A percentile compares a stretch with the other conserved stretches of the same genome.
These are phyloP conservation scores for Pseudobourletiella spinata DNA, from an alignment of 1,140 invertebrate species.

Conservation along the genomic window DNA sequence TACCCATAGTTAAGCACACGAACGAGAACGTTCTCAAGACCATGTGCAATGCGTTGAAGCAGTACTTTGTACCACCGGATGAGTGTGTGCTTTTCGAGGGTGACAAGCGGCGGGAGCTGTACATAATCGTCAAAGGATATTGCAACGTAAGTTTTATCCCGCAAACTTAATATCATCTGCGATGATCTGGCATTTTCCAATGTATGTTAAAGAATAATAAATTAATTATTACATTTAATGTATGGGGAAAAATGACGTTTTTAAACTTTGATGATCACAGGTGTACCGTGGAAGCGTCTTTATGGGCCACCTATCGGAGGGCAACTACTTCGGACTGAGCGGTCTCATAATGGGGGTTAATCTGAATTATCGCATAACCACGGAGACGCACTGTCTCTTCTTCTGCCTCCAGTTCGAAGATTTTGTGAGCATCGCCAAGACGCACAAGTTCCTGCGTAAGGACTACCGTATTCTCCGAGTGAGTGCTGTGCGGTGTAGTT, in stretches of 20 bases:
- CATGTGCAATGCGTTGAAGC: constrained; percentile 16
- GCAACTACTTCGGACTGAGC: constrained; percentile 26
- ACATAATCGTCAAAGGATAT: constrained; percentile 30
- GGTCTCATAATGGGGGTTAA: constrained; percentile 24
- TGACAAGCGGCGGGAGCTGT: constrained; percentile 22
- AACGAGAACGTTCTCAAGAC: background rate
- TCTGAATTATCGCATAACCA: constrained; percentile 10
- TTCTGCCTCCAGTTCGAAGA: constrained; percentile 26
- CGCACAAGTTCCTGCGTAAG: background rate
- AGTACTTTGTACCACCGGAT: constrained; percentile 29
- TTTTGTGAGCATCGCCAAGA: constrained; percentile 10
- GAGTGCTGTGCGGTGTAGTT: background rate
- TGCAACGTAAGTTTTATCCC: constrained; percentile 1
- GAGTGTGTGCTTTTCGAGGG: constrained; percentile 25
- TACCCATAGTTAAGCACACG: constrained; percentile 20
- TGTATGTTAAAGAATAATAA: too few relatives aligned
- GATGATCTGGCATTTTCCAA: too few relatives aligned
- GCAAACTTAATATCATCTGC: too few relatives aligned
- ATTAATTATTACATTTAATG: too few relatives aligned
- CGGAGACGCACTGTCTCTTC: constrained; percentile 27
- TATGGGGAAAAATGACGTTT: too few relatives aligned
- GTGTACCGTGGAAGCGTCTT: background rate
- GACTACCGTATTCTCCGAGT: constrained; percentile 23
- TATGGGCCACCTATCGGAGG: constrained; percentile 12
- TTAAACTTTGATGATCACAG: too few relatives aligned